phyloP scores from a whole-genome alignment of 2,113 vertebrate species.

The Dryoscopus gambensis region DNA sequence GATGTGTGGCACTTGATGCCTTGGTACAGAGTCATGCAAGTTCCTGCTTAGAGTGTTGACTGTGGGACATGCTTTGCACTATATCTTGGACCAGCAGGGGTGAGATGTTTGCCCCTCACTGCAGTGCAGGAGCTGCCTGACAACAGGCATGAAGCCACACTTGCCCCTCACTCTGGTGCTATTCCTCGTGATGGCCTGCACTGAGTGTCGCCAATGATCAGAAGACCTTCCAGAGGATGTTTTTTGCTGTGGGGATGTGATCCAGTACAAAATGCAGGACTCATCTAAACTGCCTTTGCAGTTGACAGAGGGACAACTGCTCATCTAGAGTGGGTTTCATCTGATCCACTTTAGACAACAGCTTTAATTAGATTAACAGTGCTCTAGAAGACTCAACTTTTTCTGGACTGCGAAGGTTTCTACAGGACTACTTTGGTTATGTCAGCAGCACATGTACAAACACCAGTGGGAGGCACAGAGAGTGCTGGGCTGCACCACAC shows the following conservation, averaged over 20 bases:
- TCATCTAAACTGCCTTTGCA: not conserved
- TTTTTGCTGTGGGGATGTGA: not conserved
- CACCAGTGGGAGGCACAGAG: not conserved
- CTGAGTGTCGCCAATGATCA: not conserved
- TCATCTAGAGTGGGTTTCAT: not conserved
- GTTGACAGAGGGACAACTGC: not conserved
- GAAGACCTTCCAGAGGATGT: not conserved
- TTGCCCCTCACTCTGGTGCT: not conserved
- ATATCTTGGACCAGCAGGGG: not conserved
- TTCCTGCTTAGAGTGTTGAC: not conserved
- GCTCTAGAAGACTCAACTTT: not conserved
- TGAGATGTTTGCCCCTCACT: not conserved
- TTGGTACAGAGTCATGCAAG: not conserved
- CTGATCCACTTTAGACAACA: not conserved
- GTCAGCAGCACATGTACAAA: not conserved
- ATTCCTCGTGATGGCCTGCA: not conserved
- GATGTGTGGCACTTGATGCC: not conserved
- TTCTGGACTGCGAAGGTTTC: not conserved
- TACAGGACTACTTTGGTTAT: not conserved
- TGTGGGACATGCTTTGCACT: not conserved
- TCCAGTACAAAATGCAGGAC: not conserved
- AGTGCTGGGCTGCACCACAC: not conserved
- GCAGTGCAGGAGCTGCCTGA: not conserved
- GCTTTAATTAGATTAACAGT: not conserved
- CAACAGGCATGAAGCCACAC: not conserved